Evolutionary conservation across 64 coral and sea anemone genomes (phyloP).

Genomic region (Dendronephthya gigantea): DNA sequence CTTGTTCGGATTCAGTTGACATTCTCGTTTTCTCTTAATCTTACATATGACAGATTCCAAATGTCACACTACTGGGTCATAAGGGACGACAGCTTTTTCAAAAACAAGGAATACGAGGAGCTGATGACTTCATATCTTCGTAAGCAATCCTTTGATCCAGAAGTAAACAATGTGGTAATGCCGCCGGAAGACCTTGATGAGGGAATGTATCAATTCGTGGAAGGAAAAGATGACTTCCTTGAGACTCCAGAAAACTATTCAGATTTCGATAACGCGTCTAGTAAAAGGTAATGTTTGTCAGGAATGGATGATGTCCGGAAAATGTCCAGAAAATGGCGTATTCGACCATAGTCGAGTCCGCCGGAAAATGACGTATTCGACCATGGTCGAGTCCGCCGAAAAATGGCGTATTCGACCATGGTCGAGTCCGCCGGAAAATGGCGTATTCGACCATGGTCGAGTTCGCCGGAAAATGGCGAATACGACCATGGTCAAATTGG

Average conservation of each 20-base stretch:
- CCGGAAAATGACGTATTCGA: too few relatives aligned
- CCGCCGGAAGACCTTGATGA: neutral
- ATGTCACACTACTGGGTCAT: neutral
- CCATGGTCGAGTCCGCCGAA: too few relatives aligned
- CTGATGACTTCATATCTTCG: neutral
- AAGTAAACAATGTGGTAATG: neutral
- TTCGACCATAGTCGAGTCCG: too few relatives aligned
- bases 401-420: too few relatives aligned
- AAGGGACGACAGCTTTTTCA: neutral
- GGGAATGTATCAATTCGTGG: neutral
- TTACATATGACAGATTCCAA: neutral
- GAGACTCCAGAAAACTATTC: neutral
- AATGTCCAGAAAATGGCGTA: too few relatives aligned
- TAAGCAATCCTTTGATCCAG: neutral
- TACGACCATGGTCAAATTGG: too few relatives aligned
- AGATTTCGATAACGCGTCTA: neutral
- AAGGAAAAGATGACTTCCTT: neutral
- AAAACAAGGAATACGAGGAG: neutral
- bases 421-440: too few relatives aligned
- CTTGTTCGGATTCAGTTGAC: neutral
- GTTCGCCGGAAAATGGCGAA: too few relatives aligned
- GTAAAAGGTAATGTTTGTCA: neutral
- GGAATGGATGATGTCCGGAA: neutral
- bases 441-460: too few relatives aligned
- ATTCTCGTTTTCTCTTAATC: neutral